Base-by-base conservation (phyloP, 2,113 vertebrate species). In the Erpornis zantholeuca region DNA sequence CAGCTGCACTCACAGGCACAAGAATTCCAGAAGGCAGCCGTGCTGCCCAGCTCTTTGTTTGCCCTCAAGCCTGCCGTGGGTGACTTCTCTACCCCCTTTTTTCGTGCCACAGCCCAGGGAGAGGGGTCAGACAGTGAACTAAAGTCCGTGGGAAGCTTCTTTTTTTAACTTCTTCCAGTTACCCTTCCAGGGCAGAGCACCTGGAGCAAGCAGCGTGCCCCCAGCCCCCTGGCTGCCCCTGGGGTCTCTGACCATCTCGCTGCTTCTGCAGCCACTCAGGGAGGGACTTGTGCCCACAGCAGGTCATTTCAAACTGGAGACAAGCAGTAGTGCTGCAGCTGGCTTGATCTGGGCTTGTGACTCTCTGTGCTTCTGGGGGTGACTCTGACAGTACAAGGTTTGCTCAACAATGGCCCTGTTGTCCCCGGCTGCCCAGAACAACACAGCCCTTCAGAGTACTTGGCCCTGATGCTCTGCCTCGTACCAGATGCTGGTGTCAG, bases 341-440 rank as follows among this genome's bases (percentile, higher is more conserved):
- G 96, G 82, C 71, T 93, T 90, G 80, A 29, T 76, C 92, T 71
- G 64, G 73, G 49, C 92, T 94, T 95, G 94, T 96, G 96, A 91
- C 90, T 93, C 76, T 47, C 78, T 65, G 61, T 75, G 82, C 12
- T 1, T 49, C 42, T 68, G 85, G 38, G 91, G 38, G 47, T 95
- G 93, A 91, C 83, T 95, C 90, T 36, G 87, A 86, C 78, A 89
- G 95, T 82, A 86, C 86, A 93, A 94, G 95, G 68, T 91, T 92
- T 82, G 69, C 78, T 86, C 36, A 33, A 97, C 95, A 97, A 95
- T 76, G 69, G 88, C 47, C 50, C 69, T 66, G 31, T 97, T 97
- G 90, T 97, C 77, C 35, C 53, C 0, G 13, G 22, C 24, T 82
- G 65, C 63, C 27, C 64, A 94, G 88, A 87, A 90, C 92, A 97